Conservation (phyloP, 2,888 invertebrate species). For the Leptinotarsa juncta region DNA sequence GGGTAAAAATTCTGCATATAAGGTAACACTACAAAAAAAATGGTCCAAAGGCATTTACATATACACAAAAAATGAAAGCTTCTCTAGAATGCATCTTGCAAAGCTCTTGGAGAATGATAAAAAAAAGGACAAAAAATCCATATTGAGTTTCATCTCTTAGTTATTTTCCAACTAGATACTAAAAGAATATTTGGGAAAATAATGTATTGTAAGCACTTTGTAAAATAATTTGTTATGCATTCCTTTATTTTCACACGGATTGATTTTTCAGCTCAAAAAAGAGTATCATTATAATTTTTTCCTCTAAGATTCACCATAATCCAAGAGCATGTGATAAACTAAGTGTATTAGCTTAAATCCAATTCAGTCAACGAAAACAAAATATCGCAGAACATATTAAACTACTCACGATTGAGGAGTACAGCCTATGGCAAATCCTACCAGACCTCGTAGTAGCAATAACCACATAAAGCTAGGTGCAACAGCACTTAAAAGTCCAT, state of each 20-base stretch:
- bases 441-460: conserved; percentile 88
- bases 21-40: conserved; percentile 77
- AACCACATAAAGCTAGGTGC: conserved; percentile 94
- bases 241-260: too few relatives aligned
- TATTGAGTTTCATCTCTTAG: neutral
- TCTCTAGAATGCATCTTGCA: neutral
- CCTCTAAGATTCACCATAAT: neutral
- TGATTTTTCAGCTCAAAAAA: too few relatives aligned
- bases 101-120: neutral
- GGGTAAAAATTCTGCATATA: conserved; percentile 96
- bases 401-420: conserved; percentile 91
- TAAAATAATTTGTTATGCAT: too few relatives aligned
- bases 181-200: too few relatives aligned
- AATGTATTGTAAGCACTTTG: too few relatives aligned
- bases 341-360: neutral
- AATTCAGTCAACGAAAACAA: too few relatives aligned
- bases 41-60: conserved; percentile 23
- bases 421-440: conserved; percentile 96
- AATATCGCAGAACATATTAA: neutral
- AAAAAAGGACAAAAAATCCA: neutral
- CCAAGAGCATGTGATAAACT: conserved; percentile 2
- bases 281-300: too few relatives aligned
- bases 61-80: conserved; percentile 23
- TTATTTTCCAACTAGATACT: too few relatives aligned
- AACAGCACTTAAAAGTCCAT: conserved; percentile 89